phyloP scores from a whole-genome alignment of 2,797 vertebrate genomes.

The Rallus crepitans region DNA sequence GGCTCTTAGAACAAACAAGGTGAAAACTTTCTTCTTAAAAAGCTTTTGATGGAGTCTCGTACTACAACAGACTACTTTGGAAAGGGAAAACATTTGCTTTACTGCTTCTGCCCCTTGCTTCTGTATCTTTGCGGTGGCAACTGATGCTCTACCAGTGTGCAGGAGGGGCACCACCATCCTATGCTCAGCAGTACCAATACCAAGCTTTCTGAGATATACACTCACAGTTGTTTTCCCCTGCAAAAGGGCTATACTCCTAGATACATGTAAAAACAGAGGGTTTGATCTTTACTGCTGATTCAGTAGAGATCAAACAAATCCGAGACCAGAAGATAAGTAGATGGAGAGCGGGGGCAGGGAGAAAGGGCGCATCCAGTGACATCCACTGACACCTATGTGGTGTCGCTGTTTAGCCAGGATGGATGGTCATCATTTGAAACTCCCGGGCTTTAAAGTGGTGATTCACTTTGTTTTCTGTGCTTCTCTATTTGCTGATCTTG shows the following conservation, averaged over 20 bases:
- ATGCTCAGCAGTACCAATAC: not conserved
- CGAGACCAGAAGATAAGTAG: not conserved
- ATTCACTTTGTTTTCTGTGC: not conserved
- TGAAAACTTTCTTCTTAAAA: not conserved
- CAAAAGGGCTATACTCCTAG: not conserved
- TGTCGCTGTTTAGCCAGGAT: not conserved
- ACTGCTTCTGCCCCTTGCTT: not conserved
- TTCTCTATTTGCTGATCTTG: not conserved
- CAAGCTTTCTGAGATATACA: not conserved
- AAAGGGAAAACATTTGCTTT: not conserved
- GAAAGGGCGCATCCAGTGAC: no score
- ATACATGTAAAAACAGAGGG: not conserved
- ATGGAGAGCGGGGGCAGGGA: not conserved
- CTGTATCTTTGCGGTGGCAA: not conserved
- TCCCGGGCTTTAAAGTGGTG: not conserved
- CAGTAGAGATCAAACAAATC: no score
- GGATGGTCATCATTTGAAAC: not conserved
- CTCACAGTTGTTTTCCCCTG: not conserved
- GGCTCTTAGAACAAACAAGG: not conserved
- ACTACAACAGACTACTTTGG: not conserved
- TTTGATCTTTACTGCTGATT: not conserved
- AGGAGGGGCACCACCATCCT: not conserved
- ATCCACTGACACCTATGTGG: not conserved
- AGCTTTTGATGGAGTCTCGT: not conserved
- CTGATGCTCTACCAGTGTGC: rapidly evolving